Conservation (phyloP, 1,140 invertebrate species). For the Drosophila lacteicornis region DNA sequence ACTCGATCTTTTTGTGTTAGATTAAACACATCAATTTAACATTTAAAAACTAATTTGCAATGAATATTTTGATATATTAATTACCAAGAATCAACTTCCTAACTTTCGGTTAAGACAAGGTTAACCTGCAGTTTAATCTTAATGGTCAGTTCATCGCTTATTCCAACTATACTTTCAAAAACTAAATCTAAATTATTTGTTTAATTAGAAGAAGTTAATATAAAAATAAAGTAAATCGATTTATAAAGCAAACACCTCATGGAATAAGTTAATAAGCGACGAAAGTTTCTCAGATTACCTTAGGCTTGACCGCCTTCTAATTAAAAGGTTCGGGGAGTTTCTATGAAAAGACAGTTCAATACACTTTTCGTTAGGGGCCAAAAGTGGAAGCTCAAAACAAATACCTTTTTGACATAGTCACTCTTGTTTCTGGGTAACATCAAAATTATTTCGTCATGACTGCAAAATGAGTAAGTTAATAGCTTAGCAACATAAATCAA, state of each 20-base stretch:
- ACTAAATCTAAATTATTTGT: neutral
- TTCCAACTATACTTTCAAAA: neutral
- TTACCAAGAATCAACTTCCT: neutral
- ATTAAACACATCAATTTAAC: neutral
- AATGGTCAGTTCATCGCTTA: no score
- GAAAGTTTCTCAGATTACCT: neutral
- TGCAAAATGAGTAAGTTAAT: constrained; percentile 6
- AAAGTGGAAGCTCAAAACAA: neutral
- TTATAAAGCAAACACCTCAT: neutral
- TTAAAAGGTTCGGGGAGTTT: neutral
- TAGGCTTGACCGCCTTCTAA: neutral
- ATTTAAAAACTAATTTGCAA: neutral
- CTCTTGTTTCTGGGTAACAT: constrained; percentile 6
- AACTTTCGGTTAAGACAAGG: neutral
- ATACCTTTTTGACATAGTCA: constrained; percentile 3
- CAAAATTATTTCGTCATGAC: constrained; percentile 11
- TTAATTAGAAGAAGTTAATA: no score
- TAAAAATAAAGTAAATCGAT: no score
- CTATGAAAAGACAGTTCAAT: neutral
- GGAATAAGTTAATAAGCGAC: neutral
- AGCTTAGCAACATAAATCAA: constrained; percentile 67
- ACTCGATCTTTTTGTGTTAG: neutral
- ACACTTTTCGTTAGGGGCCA: neutral
- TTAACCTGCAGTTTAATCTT: no score
- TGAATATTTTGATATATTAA: neutral